phyloP scores from a whole-genome alignment of 1,140 invertebrate genomes.

The Meloidogyne exigua region DNA sequence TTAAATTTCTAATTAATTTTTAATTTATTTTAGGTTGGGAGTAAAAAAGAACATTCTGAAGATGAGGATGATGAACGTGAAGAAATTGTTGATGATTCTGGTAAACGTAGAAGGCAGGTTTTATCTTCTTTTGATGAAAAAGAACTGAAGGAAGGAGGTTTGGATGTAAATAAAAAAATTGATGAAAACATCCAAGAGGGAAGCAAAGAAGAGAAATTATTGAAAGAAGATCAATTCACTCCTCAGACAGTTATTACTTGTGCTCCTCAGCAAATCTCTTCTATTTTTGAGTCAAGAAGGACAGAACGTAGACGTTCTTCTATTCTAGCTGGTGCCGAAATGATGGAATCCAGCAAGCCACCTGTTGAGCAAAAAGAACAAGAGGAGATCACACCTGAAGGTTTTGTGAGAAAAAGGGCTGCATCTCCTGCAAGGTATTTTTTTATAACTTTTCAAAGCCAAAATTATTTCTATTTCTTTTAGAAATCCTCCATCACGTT shows the following conservation, averaged over 20 bases:
- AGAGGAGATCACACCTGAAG: conserved; percentile 28
- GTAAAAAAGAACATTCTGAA: neutral
- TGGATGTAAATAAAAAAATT: neutral
- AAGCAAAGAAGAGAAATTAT: neutral
- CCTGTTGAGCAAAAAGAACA: neutral
- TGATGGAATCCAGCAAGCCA: conserved; percentile 17
- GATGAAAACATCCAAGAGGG: neutral
- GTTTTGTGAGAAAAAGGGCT: conserved; percentile 25
- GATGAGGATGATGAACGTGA: conserved; percentile 21
- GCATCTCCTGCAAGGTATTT: conserved; percentile 34
- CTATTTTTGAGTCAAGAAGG: conserved; percentile 12
- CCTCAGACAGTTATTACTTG: neutral
- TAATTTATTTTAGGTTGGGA: neutral
- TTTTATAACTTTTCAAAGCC: neutral
- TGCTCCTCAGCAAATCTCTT: neutral
- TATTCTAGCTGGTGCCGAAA: neutral
- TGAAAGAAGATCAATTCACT: neutral
- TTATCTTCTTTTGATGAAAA: neutral
- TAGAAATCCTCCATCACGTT: conserved; percentile 36
- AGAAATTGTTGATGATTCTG: conserved; percentile 20
- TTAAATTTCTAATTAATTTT: conserved; percentile 1
- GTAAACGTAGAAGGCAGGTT: conserved; percentile 15
- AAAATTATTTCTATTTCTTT: conserved; percentile 1
- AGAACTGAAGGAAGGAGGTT: neutral
- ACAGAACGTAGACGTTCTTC: neutral